These are phyloP conservation scores for Hipposideros armiger DNA, from an alignment of 2,113 vertebrate species.

Conservation along the genomic window DNA sequence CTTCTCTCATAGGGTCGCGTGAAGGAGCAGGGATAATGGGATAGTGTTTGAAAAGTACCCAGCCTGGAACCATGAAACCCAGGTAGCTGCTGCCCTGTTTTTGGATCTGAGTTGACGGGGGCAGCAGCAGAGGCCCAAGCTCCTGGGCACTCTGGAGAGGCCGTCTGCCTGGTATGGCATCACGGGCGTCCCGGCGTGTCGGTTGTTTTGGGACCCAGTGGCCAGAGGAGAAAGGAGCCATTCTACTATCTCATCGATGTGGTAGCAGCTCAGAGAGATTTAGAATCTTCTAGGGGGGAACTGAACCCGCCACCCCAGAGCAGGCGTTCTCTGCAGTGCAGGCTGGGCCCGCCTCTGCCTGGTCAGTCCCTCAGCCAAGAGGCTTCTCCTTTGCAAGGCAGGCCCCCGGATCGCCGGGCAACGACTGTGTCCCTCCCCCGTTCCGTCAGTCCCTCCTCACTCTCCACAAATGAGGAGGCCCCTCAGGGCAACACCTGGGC, in stretches of 20 bases:
- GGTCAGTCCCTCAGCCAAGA: not conserved
- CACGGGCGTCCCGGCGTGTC: accelerated
- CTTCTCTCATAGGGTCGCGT: not conserved
- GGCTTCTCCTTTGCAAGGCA: not conserved
- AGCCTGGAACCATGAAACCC: accelerated
- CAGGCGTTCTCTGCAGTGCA: not conserved
- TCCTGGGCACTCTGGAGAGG: not conserved
- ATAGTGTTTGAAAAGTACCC: not conserved
- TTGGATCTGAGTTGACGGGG: not conserved
- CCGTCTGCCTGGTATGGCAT: not conserved
- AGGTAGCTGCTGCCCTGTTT: not conserved
- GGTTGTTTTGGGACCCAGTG: not conserved
- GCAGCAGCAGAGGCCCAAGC: accelerated
- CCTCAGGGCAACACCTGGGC: not conserved
- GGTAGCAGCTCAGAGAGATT: not conserved
- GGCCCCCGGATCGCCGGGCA: not conserved
- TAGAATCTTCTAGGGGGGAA: not conserved
- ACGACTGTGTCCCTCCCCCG: not conserved
- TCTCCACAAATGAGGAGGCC: not conserved
- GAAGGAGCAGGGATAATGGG: not conserved
- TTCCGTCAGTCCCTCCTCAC: too few relatives aligned
- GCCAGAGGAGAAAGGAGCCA: not conserved
- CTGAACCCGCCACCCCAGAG: not conserved
- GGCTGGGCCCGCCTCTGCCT: not conserved
- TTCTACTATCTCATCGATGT: not conserved